Conservation (phyloP, 1,140 invertebrate species). For the Macrobrachium nipponense region DNA sequence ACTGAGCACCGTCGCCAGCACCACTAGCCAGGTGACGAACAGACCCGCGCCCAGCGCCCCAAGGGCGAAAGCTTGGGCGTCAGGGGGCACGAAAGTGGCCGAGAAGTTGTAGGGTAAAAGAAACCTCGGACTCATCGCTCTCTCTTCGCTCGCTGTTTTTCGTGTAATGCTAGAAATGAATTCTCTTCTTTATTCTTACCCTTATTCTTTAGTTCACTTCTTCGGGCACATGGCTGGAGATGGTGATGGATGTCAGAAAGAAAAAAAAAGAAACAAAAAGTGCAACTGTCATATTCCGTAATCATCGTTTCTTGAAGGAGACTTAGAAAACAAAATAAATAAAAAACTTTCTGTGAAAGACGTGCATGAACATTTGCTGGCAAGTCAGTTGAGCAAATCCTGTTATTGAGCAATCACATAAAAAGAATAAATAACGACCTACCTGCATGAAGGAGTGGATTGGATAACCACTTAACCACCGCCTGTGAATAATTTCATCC, state of each 20-base stretch:
- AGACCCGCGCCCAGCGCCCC: not conserved
- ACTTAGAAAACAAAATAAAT: too few species aligned
- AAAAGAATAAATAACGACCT: constrained; percentile 24
- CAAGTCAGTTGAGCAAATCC: too few species aligned
- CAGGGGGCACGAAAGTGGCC: not conserved
- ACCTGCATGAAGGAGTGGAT: constrained; percentile 19
- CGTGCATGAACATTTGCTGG: too few species aligned
- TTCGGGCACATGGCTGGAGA: too few species aligned
- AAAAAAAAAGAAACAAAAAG: too few species aligned
- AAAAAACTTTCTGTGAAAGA: too few species aligned
- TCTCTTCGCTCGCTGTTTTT: not conserved
- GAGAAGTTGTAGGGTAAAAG: constrained; percentile 8
- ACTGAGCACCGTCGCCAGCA: not conserved
- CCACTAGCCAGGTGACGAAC: not conserved
- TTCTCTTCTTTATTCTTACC: not conserved
- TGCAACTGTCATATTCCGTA: too few species aligned
- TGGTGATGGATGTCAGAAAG: too few species aligned
- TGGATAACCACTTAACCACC: constrained; percentile 54
- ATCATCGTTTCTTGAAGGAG: too few species aligned
- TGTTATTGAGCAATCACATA: too few species aligned
- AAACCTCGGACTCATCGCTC: not conserved
- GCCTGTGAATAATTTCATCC: not conserved
- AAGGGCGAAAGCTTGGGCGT: not conserved
- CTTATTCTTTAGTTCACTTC: too few species aligned
- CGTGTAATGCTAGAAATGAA: too few species aligned